These are phyloP conservation scores for Apostichopus californicus DNA, from an alignment of 35 echinoderm and acorn worm species.

Conservation along the genomic window DNA sequence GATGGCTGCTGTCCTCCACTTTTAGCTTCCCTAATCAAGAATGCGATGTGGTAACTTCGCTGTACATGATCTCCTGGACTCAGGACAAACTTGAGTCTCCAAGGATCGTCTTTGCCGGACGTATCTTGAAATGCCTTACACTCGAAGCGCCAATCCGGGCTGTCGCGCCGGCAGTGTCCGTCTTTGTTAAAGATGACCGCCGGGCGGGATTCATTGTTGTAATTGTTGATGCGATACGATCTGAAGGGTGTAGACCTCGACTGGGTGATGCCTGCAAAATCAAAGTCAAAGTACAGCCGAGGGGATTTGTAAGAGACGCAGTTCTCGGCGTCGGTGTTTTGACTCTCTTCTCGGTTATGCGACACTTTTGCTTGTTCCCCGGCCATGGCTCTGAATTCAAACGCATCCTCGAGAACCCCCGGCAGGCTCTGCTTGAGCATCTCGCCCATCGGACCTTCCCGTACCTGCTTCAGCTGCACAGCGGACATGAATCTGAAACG, in stretches of 20 bases:
- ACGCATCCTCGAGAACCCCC: constrained; percentile 42
- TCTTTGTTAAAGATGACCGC: constrained; percentile 19
- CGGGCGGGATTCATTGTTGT: constrained; percentile 15
- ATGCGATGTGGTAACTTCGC: constrained; percentile 16
- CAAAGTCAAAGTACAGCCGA: constrained; percentile 34
- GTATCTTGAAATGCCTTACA: constrained; percentile 34
- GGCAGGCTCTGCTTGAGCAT: constrained; percentile 1
- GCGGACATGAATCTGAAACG: constrained; percentile 46
- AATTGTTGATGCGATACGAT: constrained; percentile 23
- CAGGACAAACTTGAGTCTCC: constrained; percentile 29
- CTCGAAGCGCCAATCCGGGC: constrained; percentile 28
- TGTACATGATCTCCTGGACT: background rate
- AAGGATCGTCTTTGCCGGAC: constrained; percentile 13
- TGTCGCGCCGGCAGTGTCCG: constrained; percentile 27
- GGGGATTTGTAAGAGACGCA: background rate
- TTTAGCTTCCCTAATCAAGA: constrained; percentile 47
- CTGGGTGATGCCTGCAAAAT: constrained; percentile 11
- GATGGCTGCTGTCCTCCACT: background rate
- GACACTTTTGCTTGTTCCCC: constrained; percentile 23
- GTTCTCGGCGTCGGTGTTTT: background rate
- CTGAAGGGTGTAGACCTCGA: background rate
- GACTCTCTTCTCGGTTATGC: background rate
- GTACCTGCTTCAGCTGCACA: constrained; percentile 32
- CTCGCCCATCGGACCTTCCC: constrained; percentile 16
- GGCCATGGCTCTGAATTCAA: constrained; percentile 50